phyloP scores from a whole-genome alignment of 2,888 invertebrate species.

The Andrena dorsata region DNA sequence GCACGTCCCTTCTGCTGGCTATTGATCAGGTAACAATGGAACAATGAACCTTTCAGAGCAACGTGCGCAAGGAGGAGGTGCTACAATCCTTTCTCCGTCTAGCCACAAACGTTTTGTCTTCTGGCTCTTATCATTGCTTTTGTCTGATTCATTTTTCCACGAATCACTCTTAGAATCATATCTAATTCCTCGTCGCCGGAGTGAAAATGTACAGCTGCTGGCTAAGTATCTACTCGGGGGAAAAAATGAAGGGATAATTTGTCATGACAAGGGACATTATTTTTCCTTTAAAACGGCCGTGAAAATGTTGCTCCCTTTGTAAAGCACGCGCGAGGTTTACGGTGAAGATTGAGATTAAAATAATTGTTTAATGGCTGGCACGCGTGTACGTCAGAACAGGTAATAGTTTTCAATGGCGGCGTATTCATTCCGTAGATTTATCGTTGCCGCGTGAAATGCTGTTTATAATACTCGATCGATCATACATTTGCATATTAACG shows the following conservation, averaged over 20 bases:
- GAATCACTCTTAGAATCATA: too few relatives aligned
- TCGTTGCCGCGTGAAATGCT: conserved; percentile 25
- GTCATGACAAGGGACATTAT: not conserved
- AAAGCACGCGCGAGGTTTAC: not conserved
- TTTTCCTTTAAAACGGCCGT: not conserved
- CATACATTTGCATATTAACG: conserved; percentile 37
- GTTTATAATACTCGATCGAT: conserved; percentile 17
- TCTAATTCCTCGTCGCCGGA: too few relatives aligned
- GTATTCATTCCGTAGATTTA: conserved; percentile 26
- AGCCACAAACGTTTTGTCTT: not conserved
- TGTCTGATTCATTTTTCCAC: too few relatives aligned
- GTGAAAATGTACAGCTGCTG: too few relatives aligned
- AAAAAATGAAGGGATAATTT: not conserved
- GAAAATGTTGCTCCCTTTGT: not conserved
- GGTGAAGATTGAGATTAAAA: conserved; percentile 18
- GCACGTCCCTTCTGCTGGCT: conserved; percentile 13
- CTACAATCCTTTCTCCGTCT: not conserved
- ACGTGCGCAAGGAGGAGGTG: not conserved
- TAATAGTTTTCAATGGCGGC: conserved; percentile 22
- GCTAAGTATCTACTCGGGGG: too few relatives aligned
- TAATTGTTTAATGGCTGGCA: conserved; percentile 19
- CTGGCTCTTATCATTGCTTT: not conserved
- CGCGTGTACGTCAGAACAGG: conserved; percentile 3
- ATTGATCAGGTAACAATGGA: conserved; percentile 32
- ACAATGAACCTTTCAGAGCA: conserved; percentile 6